These are phyloP conservation scores for Chaetura pelagica DNA, from an alignment of 2,113 vertebrate species.

Conservation along the genomic window DNA sequence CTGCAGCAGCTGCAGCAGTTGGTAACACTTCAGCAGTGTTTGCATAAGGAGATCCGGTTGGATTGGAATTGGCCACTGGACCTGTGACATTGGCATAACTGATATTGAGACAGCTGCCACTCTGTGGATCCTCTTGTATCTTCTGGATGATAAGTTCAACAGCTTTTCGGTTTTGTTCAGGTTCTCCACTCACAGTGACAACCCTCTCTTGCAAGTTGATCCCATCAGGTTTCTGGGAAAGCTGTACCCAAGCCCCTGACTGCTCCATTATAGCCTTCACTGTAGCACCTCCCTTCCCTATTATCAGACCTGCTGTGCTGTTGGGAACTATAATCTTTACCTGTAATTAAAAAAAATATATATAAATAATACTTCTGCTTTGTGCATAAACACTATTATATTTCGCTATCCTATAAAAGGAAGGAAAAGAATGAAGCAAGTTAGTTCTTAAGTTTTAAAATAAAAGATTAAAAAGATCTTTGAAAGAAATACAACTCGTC, in stretches of 20 bases:
- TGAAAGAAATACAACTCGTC: conserved; percentile 34
- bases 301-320: conserved; percentile 91
- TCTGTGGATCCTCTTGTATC: conserved; percentile 91
- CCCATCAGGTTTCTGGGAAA: conserved; percentile 91
- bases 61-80: conserved; percentile 91
- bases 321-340: conserved; percentile 93
- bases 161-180: conserved; percentile 90
- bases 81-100: conserved; percentile 91
- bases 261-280: conserved; percentile 92
- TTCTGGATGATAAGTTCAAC: conserved; percentile 92
- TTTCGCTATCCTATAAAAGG: conserved; percentile 79
- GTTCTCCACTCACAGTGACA: conserved; percentile 91
- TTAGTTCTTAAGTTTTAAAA: conserved; percentile 65
- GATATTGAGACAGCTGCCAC: conserved; percentile 91
- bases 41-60: conserved; percentile 90
- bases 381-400: conserved; percentile 77
- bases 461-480: conserved; percentile 35
- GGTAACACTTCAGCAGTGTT: conserved; percentile 91
- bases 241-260: conserved; percentile 91
- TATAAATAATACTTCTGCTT: conserved; percentile 86
- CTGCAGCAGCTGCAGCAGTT: conserved; percentile 86
- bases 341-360: conserved; percentile 87
- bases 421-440: conserved; percentile 73
- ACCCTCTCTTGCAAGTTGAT: conserved; percentile 92
- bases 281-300: conserved; percentile 91